Percentiles rank a stretch among this genome's conserved stretches.
These are phyloP conservation scores for Maniola jurtina DNA, from an alignment of 1,140 invertebrate species.

Conservation along the genomic window DNA sequence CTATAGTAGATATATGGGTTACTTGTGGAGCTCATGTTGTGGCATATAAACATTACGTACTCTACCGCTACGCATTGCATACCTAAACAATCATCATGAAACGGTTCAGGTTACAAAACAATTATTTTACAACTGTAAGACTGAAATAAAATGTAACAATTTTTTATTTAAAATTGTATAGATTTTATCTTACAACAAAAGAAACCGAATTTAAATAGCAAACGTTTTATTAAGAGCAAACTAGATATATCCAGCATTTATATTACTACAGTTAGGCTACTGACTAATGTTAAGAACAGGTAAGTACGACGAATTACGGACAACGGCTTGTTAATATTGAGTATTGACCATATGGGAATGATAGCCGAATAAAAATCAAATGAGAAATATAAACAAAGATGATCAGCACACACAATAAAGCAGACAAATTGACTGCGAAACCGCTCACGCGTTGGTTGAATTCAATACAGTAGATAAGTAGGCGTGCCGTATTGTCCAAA, in stretches of 20 bases:
- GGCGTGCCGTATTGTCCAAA: constrained; percentile 59
- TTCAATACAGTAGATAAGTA: constrained; percentile 50
- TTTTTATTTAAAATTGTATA: not conserved
- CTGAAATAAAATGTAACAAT: not conserved
- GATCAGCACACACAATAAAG: constrained; percentile 58
- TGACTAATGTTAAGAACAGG: too few species aligned
- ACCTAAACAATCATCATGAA: not conserved
- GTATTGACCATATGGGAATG: constrained; percentile 23
- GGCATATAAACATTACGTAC: constrained; percentile 24
- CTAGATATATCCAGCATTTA: too few species aligned
- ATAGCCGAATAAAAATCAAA: constrained; percentile 19
- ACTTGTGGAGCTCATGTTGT: constrained; percentile 25
- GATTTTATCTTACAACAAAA: not conserved
- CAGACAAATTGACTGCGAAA: constrained; percentile 69
- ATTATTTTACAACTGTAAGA: not conserved
- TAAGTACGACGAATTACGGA: too few species aligned
- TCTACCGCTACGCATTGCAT: constrained; percentile 6
- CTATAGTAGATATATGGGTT: constrained; percentile 46
- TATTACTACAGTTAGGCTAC: too few species aligned
- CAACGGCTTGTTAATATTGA: constrained; percentile 17
- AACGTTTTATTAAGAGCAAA: too few species aligned
- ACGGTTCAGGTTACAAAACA: not conserved
- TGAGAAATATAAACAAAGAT: constrained; percentile 33
- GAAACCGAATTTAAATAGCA: not conserved
- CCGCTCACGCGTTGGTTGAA: constrained; percentile 36